phyloP scores from a whole-genome alignment of 2,113 vertebrate genomes.

The Pterocles burchelli region DNA sequence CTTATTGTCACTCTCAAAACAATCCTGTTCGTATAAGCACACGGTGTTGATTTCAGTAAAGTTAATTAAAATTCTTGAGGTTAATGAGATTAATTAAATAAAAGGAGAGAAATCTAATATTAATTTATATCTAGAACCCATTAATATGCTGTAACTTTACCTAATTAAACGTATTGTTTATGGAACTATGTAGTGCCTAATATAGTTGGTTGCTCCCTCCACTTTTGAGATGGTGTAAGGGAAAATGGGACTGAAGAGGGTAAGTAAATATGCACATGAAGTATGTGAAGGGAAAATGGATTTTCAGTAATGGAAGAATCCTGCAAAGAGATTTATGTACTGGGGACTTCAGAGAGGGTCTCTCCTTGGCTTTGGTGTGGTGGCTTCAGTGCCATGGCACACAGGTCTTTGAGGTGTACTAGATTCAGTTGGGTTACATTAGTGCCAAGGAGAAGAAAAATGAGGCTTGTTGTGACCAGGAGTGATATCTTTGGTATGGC shows the following conservation, averaged over 20 bases:
- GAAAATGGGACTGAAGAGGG: neutral
- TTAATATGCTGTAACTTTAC: constrained; percentile 4
- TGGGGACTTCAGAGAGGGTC: neutral
- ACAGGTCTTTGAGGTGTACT: neutral
- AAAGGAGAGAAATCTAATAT: constrained; percentile 36
- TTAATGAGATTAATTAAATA: constrained; percentile 74
- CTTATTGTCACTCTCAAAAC: constrained; percentile 55
- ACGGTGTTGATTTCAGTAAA: constrained; percentile 51
- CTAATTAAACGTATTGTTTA: constrained; percentile 3
- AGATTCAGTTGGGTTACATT: neutral
- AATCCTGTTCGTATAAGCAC: constrained; percentile 36
- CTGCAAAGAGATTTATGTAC: neutral
- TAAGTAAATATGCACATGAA: neutral
- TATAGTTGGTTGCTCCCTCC: neutral
- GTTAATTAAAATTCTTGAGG: constrained; percentile 74
- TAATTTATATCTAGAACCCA: constrained; percentile 18
- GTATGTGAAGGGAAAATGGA: neutral
- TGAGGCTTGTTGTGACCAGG: neutral
- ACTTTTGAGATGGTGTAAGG: neutral
- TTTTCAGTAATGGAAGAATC: neutral
- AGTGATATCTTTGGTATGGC: neutral
- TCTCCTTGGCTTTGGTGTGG: neutral
- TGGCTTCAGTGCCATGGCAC: neutral
- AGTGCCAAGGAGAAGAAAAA: neutral
- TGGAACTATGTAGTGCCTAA: neutral